Base-by-base conservation (phyloP, 2,888 invertebrate species). In the Xylocampa areola region DNA sequence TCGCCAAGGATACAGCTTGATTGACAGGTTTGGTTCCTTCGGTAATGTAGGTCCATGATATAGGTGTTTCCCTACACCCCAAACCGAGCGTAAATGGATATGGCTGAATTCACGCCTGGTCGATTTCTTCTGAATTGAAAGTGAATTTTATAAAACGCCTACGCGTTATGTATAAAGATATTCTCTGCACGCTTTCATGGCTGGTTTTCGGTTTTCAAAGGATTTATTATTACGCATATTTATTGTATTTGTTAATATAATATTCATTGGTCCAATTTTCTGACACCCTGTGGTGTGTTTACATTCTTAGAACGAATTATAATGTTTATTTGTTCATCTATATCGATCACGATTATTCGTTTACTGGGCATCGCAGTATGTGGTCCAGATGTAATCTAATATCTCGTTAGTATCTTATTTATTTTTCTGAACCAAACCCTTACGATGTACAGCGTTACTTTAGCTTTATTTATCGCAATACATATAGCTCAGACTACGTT, bases 11-110 rank as follows among this genome's bases (percentile, higher is more conserved):
- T 84, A 85, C 82, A 68, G 74, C 76, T 79, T 89, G 89, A 90
- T 89, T 87, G 90, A 89, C 89, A 85, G 84, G 79, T 79, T 82
- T 74, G 80, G 81, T 77, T n/a, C n/a, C n/a, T n/a, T n/a, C n/a
- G n/a, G n/a, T 84, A 84, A 85, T 84, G 79, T 80, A 78, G 73
- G 76, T 77, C 77, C 67, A 73, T 82, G 79, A 81, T 79, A 76
- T 77, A 79, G 67, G 55, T 66, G 64, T 65, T 53, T 50, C 60
- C 48, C 66, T 66, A 75, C 68, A 74, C 64, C 80, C 75, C 76
- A 81, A 76, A 81, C 76, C 76, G 65, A 79, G 68, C 77, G 81
- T 82, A 82, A 85, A 84, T 79, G 81, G 84, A 82, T 86, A 84
- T 82, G 73, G 78, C 83, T 83, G 78, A 76, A 84, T 85, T 81